These are phyloP conservation scores for Noctuana brunneofusca DNA, from an alignment of 2,888 invertebrate genomes.

Conservation along the genomic window DNA sequence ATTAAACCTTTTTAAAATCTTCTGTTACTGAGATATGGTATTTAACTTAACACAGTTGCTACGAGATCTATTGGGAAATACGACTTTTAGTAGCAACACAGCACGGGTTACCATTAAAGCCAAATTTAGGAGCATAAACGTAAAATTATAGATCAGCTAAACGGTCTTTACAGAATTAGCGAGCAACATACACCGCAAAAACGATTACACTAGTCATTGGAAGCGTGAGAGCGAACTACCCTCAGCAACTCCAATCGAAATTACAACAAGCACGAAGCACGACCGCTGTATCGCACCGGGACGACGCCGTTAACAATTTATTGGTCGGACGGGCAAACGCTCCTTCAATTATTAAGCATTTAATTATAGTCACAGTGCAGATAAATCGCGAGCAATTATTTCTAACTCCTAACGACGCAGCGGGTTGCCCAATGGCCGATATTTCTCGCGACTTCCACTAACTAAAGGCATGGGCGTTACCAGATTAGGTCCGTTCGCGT, in stretches of 20 bases:
- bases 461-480: conserved; percentile 36
- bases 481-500: conserved; percentile 19
- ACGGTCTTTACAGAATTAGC: conserved; percentile 43
- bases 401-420: conserved; percentile 69
- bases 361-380: conserved; percentile 70
- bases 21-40: background rate
- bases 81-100: background rate
- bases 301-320: conserved; percentile 61
- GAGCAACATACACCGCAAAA: conserved; percentile 61
- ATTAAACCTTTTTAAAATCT: background rate
- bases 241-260: conserved; percentile 65
- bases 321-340: conserved; percentile 57
- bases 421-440: conserved; percentile 69
- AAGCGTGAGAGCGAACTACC: conserved; percentile 77
- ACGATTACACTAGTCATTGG: conserved; percentile 65
- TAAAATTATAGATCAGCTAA: conserved; percentile 33
- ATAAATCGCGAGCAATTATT: conserved; percentile 76
- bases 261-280: conserved; percentile 73
- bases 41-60: background rate
- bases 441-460: conserved; percentile 61
- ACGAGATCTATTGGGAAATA: background rate
- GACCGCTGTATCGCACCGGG: conserved; percentile 63
- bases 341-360: conserved; percentile 76
- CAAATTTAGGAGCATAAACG: conserved; percentile 21
- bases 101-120: conserved; percentile 1